Evolutionary conservation across 2,113 vertebrate species (phyloP), one percentile per base, ranked within the genome.

Genomic region (Canis aureus): DNA sequence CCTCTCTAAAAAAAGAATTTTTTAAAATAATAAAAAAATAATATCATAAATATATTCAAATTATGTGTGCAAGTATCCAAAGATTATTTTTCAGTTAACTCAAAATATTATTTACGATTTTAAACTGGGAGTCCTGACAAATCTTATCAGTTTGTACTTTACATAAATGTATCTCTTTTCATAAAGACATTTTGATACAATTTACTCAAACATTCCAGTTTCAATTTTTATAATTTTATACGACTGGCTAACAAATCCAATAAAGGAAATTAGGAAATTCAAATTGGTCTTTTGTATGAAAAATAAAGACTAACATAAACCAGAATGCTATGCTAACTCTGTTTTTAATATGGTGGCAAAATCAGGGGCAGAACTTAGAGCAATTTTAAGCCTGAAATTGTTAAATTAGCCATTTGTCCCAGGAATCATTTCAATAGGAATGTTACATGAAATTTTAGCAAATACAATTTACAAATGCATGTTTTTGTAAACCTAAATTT

Each of bases 61-160:
- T 66, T 12, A 25, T 73, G 10, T 92, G 78, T 5, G 74, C 10
- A 62, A 43, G 15, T 71, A 82, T 53, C 25, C 43, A 87, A 86
- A 81, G 69, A 62, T 96, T 84, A 73, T 82, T 91, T 78, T 60
- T 69, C 62, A 95, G 35, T 79, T 82, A 82, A 73, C 84, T 95
- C 59, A 95, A 97, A 71, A 49, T 78, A 64, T 62, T 89, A 73
- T 27, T n/a, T 78, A 38, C 23, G 59, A 43, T 60, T 96, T 92
- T 81, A 90, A 96, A 90, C 9, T 23, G 15, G 81, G n/a, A 11
- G 59, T 71, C 74, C 85, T 83, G 15, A 84, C 13, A 93, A 93
- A 76, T 62, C 25, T 92, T 81, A 84, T 43, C 25, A 38, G 10
- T 32, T 80, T 67, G 2, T 80, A 94, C 16, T 67, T 73, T 89